phyloP scores from a whole-genome alignment of 2,113 vertebrate genomes.

The Panthera leo region DNA sequence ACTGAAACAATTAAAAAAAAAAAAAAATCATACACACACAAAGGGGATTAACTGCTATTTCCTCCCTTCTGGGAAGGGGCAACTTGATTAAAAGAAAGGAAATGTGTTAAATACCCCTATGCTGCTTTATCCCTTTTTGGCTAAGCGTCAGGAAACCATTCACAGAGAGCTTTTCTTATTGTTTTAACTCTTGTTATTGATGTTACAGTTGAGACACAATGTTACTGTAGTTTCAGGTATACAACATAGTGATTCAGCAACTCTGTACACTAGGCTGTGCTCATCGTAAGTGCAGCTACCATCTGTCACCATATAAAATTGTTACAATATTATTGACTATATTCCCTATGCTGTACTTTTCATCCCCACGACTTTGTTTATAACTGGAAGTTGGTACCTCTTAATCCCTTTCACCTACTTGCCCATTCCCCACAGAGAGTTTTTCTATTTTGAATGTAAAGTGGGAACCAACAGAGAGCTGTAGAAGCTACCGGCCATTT shows the following conservation, averaged over 20 bases:
- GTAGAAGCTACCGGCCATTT: background rate
- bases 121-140: background rate
- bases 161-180: background rate
- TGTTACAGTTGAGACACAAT: background rate
- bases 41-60: background rate
- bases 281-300: background rate
- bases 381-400: background rate
- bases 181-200: background rate
- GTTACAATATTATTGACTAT: background rate
- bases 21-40: background rate
- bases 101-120: background rate
- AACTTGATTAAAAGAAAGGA: background rate
- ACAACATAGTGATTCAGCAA: background rate
- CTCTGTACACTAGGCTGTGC: background rate
- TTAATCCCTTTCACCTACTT: background rate
- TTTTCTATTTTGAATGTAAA: background rate
- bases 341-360: background rate
- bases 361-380: background rate
- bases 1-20: background rate
- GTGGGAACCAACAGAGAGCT: background rate
- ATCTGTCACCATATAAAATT: background rate
- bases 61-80: background rate
- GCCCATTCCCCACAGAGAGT: background rate
- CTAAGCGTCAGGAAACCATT: background rate
- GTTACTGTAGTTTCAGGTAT: background rate